These are phyloP conservation scores for Mesocricetus auratus DNA, from an alignment of 2,113 vertebrate genomes.

Conservation along the genomic window DNA sequence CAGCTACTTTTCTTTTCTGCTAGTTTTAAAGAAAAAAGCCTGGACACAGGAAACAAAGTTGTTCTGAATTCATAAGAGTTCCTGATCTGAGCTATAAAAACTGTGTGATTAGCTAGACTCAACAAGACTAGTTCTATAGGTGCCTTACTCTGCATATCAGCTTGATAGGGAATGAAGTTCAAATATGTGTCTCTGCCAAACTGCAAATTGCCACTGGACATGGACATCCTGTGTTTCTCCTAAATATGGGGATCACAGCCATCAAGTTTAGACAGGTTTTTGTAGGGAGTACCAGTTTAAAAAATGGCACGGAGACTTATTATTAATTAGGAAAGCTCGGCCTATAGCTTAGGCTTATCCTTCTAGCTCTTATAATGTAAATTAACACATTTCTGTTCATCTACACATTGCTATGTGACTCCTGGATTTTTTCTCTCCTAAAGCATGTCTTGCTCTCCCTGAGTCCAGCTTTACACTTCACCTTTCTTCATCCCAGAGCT, in stretches of 20 bases:
- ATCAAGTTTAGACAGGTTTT: background rate
- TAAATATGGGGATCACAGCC: background rate
- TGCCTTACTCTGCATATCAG: background rate
- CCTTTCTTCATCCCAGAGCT: background rate
- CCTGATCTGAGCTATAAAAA: background rate
- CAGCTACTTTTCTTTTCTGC: background rate
- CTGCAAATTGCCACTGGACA: background rate
- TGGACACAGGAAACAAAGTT: background rate
- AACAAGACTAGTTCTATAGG: background rate
- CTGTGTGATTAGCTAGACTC: background rate
- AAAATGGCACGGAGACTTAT: background rate
- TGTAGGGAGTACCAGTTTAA: background rate
- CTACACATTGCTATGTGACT: too few relatives aligned
- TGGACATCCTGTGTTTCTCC: conserved; percentile 6
- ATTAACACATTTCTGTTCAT: too few relatives aligned
- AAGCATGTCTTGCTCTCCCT: background rate
- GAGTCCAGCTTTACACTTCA: background rate
- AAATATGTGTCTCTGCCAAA: background rate
- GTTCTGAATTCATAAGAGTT: background rate
- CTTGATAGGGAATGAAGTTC: background rate
- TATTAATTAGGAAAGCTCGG: background rate
- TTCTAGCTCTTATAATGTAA: background rate
- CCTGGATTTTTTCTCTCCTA: background rate
- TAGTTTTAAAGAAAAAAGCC: background rate
- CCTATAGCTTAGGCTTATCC: background rate